Evolutionary conservation across 2,888 invertebrate species (phyloP), one percentile per base, ranked within the genome.

Genomic region (Pantelozetes paolii): DNA sequence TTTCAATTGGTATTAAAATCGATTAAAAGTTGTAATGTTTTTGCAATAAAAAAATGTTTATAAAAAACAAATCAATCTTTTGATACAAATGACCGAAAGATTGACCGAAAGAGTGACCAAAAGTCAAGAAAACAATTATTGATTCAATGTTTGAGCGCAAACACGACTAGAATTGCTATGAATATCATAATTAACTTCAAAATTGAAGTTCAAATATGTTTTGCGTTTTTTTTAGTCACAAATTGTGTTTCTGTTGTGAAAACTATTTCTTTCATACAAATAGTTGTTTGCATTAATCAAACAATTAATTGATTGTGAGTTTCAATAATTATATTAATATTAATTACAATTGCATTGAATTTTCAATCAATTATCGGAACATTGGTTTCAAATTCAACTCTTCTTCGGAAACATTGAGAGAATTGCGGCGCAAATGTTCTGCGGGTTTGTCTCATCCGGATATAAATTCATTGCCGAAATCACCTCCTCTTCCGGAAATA

Each of bases 401-500:
- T 50, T 50, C 23, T 50, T 50, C 3, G 50, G 30, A 59, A 59
- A 59, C 86, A 91, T 88, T 76, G 88, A 87, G 79, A 93, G 84
- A 78, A 93, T 92, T 76, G 90, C 88, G 48, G 91, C 90, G 83
- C 94, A 94, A 82, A 95, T 91, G 79, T 88, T 89, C 82, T 94
- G 91, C 13, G 94, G 89, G 83, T 94, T 90, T 30, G 89, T 91
- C 82, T 94, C 94, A 70, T 92, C 90, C 0, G 95, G 95, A 83
- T 91, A 89, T 77, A 90, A 84, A 76, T 89, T 88, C 91, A 97
- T 92, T 0, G 91, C 94, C 71, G 89, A 88, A 71, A 88, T 87
- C n/a, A 96, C 95, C 80, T 92, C 90, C 77, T 90, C 89, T 80
- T 92, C 91, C 0, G 94, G 93, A 83, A 97, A 97, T 75, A 96